Evolutionary conservation across 2,888 invertebrate species (phyloP), one percentile per base, ranked within the genome.

Genomic region (Diplolepis rosae): DNA sequence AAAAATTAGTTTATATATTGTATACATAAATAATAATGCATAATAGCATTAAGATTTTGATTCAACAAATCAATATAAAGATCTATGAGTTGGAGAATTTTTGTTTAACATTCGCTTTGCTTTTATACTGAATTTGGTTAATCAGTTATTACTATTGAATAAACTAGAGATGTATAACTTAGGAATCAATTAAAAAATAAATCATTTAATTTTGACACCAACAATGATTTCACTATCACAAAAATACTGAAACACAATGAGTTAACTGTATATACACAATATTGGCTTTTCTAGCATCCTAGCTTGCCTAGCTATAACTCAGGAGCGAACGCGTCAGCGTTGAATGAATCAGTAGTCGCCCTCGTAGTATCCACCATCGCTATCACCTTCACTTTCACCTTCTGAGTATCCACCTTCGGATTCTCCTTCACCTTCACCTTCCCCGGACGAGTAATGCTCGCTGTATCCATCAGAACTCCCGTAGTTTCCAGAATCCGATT

Each of bases 381-480:
- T 15, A 18, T 30, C 30, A 35, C 39, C 27, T 48, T 69, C 22
- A 39, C n/a, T 15, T 35, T 30, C 30, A 35, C 39, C 27, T 48
- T 69, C 68, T 2, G 70, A 65, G 15, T 54, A 74, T 5, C 61
- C 80, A 4, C 76, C 81, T 7, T 77, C 79, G 35, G 85, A 84
- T 22, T 82, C 82, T 35, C 75, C 79, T 1, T 75, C 80, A 18
- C 75, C 79, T 1, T 75, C 80, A 18, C 80, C 83, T 9, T 81
- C 85, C 4, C 72, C 79, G 11, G 76, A 74, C 28, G 82, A 80
- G 73, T 85, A 84, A 66, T 79, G 78, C 71, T 82, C 82, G 54
- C 76, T 79, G 67, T 81, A 80, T 52, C 78, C 80, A 65, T 74
- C 80, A 32, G 77, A 81, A 73, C 78, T 75, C 52, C 77, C 77